Evolutionary conservation across 2,888 invertebrate genomes (phyloP), one percentile per base, ranked within the genome.

Genomic region (Spodoptera picta): DNA sequence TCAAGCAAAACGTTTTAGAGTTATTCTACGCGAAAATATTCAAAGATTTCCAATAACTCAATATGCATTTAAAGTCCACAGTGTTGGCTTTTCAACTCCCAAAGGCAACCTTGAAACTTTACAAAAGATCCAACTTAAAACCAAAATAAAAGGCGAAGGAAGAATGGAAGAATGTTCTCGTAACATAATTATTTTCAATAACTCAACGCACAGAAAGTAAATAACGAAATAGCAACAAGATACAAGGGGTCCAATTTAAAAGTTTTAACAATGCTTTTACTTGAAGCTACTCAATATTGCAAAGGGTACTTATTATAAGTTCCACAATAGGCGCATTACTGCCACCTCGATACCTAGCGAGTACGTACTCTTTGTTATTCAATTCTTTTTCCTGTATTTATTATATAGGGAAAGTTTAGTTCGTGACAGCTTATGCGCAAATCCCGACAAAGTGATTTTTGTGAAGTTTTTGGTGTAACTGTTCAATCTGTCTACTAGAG

Each of bases 221-320:
- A 65, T 70, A 68, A 69, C 43, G 59, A 57, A 69, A 64, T 62
- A 63, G 56, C 61, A 60, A 64, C 58, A 68, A 66, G 65, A 71
- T 64, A 69, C 64, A 68, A 69, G 74, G 6, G 61, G 57, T 72
- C 70, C 75, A 83, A 84, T 83, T 81, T 79, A 73, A 73, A 85
- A 84, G 77, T 85, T 85, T 80, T 85, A 83, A 85, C 84, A 83
- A 84, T 79, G 79, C 63, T 55, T 65, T 60, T 74, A 62, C 60
- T 54, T 65, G 54, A 50, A 63, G 60, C 66, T 72, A 69, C 59
- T 64, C 61, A 78, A 79, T 80, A 71, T 73, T 55, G 63, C 58
- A 73, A 80, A 74, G 60, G 60, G 68, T 75, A 60, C 65, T 67
- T 55, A 56, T 31, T n/a, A 58, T 31, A 60, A 72, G 49, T 73